Percentiles rank a stretch among this genome's conserved stretches.
phyloP scores from a whole-genome alignment of 2,888 invertebrate genomes.

The Leistus spinibarbis region DNA sequence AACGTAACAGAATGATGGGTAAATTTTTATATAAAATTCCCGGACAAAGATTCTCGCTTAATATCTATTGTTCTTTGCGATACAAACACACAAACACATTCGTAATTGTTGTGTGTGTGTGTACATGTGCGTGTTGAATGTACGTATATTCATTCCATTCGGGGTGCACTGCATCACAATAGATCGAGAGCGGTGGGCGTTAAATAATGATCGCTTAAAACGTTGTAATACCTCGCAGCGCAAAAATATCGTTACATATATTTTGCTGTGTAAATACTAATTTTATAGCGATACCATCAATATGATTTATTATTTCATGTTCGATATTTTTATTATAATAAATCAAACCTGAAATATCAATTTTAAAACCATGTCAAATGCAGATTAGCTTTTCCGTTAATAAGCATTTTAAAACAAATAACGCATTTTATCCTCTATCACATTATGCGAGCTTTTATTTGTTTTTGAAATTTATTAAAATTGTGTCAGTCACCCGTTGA shows the following conservation, averaged over 20 bases:
- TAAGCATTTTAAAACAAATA: not conserved
- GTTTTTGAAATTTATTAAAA: too few species aligned
- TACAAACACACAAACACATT: not conserved
- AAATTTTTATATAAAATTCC: not conserved
- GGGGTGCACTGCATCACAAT: conserved; percentile 10
- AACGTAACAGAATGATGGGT: conserved; percentile 5
- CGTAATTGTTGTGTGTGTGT: not conserved
- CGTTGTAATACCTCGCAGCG: conserved; percentile 13
- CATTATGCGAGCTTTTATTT: too few species aligned
- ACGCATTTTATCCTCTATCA: not conserved
- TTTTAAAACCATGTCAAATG: not conserved
- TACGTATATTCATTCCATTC: not conserved
- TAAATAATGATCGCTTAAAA: conserved; percentile 28
- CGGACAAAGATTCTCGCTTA: not conserved
- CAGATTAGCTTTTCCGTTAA: not conserved
- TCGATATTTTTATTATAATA: conserved; percentile 5
- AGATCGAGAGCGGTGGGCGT: conserved; percentile 14
- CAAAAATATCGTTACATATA: conserved; percentile 27
- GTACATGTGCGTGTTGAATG: not conserved
- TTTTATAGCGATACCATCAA: conserved; percentile 22
- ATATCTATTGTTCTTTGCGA: conserved; percentile 7
- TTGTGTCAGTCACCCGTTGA: too few species aligned
- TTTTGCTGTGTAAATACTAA: conserved; percentile 25
- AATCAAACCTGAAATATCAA: conserved; percentile 10
- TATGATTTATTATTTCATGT: conserved; percentile 19